A percentile compares a stretch with the other conserved stretches of the same genome.
phyloP scores from a whole-genome alignment of 2,797 vertebrate genomes.

The Gadopsis marmoratus region DNA sequence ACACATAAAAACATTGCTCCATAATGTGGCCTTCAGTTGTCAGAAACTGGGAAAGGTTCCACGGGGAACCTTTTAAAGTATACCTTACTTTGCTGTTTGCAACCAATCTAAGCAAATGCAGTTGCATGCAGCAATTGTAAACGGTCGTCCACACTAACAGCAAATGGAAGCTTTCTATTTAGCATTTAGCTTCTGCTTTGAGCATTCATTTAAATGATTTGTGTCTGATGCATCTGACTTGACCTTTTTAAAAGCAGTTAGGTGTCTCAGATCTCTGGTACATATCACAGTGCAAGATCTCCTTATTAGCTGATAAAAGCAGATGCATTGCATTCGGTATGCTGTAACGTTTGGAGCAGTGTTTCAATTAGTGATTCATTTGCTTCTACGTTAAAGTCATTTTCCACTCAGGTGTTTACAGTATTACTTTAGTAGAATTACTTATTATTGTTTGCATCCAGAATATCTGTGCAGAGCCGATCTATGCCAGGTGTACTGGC shows the following conservation, averaged over 20 bases:
- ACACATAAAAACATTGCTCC: not conserved
- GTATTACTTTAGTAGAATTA: not conserved
- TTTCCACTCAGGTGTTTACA: not conserved
- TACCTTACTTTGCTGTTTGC: not conserved
- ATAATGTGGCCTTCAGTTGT: no score
- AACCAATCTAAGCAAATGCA: not conserved
- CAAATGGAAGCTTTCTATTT: no score
- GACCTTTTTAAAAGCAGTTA: not conserved
- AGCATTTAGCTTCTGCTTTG: not conserved
- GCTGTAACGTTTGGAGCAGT: no score
- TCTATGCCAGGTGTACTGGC: not conserved
- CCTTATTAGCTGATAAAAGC: not conserved
- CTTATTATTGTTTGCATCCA: not conserved
- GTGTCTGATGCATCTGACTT: not conserved
- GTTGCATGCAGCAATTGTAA: not conserved
- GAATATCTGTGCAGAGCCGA: not conserved
- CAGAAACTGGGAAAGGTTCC: no score
- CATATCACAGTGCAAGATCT: not conserved
- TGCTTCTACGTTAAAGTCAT: not conserved
- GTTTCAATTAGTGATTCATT: not conserved
- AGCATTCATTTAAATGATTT: not conserved
- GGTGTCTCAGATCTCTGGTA: no score
- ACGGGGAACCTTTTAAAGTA: no score
- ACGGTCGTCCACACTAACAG: not conserved
- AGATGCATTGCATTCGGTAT: not conserved